Evolutionary conservation across 2,113 vertebrate species (phyloP), one percentile per base, ranked within the genome.

Genomic region (Sylvietta virens): DNA sequence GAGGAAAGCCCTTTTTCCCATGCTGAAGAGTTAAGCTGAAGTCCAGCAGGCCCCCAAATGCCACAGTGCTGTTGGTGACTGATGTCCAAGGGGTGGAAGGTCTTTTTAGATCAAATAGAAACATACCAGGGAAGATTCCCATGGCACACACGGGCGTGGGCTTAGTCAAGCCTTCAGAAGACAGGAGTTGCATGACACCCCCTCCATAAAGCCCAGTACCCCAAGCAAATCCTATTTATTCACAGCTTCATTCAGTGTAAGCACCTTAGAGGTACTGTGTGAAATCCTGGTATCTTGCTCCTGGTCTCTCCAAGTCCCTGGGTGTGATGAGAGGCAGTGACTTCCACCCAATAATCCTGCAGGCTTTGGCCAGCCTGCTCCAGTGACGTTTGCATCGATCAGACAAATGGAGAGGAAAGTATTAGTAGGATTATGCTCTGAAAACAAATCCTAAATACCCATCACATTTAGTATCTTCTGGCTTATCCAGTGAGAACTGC

Each of bases 211-310:
- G 35, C 23, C 64, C 47, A 15, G 47, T 3, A n/a, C n/a, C 31
- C 26, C 3, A 1, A 83, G 56, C 3, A 86, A 86, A 73, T 22
- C 51, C 69, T 23, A 11, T 15, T 45, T 21, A 13, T 33, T 30
- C 69, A 47, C 60, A 81, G 28, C 44, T 70, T 47, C 84, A 28
- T 31, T 56, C 87, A 71, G 33, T 8, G 26, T 56, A 62, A 58
- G 40, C 12, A 9, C 37, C 27, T 61, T 0, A 0, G 2, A 71
- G 42, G 28, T 2, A 26, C 44, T 1, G 0, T 23, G 40, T n/a
- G 61, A 70, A 67, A 70, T 11, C 10, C 30, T 39, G 15, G 13
- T 39, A 8, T 16, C 60, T 48, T 2, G 0, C 6, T 62, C 42
- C 74, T 13, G 17, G n/a, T 54, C 28, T 45, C 53, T 85, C 57